Evolutionary conservation across 2,113 vertebrate genomes (phyloP), one percentile per base, ranked within the genome.

Genomic region (Lichenostomus cassidix): DNA sequence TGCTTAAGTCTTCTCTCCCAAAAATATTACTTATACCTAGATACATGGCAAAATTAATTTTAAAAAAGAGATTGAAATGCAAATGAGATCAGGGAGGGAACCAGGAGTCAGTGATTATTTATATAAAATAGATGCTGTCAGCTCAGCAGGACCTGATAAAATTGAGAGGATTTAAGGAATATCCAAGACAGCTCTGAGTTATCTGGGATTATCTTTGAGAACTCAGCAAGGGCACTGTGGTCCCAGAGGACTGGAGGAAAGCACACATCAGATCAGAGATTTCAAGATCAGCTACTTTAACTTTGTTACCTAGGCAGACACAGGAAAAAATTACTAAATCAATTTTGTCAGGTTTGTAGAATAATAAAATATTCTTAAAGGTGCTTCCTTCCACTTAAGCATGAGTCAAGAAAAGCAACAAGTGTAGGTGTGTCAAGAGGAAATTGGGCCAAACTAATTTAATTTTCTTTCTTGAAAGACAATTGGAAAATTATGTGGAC

Each of bases 1-100:
- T 77, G 1, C 75, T 87, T 90, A 59, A 74, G 18, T 86, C 89
- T 93, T 83, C n/a, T 94, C 49, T 49, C 15, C 11, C 1, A 29
- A 94, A 93, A 81, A 91, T 42, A 81, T 90, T 84, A 78, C 76
- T 75, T 95, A 68, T 59, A 56, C 77, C 83, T 89, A 94, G 89
- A 83, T 52, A 75, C 18, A 75, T 29, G 86, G 67, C 69, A 89
- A 94, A 95, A 94, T 92, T 93, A 96, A 88, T 92, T 94, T 90
- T 68, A 92, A 83, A 29, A 93, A 63, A 89, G 74, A 68, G 39
- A 89, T 89, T 93, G 86, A 91, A 93, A 94, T 95, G 86, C 28
- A 94, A 78, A 93, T 91, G 49, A 94, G 68, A 86, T 89, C 60
- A 71, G 33, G 47, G 68, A 87, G 42, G 67, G 39, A 93, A 94